Evolutionary conservation across 2,797 vertebrate genomes (phyloP).

Genomic region (Hephaestus fuliginosus): DNA sequence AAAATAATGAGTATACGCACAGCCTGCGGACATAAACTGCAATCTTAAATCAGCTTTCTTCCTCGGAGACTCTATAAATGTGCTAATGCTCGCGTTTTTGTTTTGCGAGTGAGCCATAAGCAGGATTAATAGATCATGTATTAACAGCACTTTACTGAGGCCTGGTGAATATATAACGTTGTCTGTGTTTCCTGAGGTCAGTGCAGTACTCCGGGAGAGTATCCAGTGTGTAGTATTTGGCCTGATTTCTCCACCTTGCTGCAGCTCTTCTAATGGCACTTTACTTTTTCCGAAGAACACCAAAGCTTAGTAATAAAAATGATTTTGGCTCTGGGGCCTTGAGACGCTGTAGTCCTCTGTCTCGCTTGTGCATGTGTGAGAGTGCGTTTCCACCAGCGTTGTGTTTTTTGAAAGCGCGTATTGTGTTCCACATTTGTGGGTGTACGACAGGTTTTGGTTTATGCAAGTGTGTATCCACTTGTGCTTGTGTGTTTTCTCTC

Average conservation of each 20-base stretch:
- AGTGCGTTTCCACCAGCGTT: constrained; percentile 12
- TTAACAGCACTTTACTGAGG: constrained; percentile 65
- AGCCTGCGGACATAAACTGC: not conserved
- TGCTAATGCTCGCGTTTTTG: constrained; percentile 39
- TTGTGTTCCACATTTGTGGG: constrained; percentile 22
- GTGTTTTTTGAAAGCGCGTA: not conserved
- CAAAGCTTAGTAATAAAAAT: constrained; percentile 30
- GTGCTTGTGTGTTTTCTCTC: constrained; percentile 9
- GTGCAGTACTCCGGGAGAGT: constrained; percentile 10
- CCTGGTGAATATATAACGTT: constrained; percentile 72
- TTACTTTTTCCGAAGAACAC: constrained; percentile 14
- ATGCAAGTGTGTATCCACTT: constrained; percentile 6
- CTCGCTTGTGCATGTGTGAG: not conserved
- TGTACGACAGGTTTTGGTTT: constrained; percentile 10
- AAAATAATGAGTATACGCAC: not conserved
- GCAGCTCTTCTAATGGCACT: constrained; percentile 36
- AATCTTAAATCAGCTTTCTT: constrained; percentile 41
- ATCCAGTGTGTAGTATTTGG: constrained; percentile 1
- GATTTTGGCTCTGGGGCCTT: constrained; percentile 22
- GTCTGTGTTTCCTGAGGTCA: constrained; percentile 51
- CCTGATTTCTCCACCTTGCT: constrained; percentile 45
- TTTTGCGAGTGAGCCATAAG: constrained; percentile 35
- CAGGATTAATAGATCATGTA: constrained; percentile 78
- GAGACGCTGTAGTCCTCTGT: constrained; percentile 12
- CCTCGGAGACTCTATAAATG: constrained; percentile 38